Evolutionary conservation across 1,140 invertebrate genomes (phyloP).

Genomic region (Rhopalosiphum maidis): DNA sequence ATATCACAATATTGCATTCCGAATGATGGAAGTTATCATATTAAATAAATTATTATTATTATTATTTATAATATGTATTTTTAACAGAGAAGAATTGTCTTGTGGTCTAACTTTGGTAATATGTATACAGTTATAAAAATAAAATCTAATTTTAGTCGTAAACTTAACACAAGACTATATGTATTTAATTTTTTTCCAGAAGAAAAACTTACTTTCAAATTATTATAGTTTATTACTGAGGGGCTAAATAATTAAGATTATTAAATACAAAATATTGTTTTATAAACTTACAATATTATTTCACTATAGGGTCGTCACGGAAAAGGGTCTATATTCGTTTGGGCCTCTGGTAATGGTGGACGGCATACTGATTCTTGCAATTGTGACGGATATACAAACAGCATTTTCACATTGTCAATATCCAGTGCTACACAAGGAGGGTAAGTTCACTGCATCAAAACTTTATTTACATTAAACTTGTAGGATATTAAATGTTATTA

Average conservation of each 20-base stretch:
- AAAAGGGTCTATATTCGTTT: constrained; percentile 97
- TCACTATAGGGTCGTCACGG: constrained; percentile 76
- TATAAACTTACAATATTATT: not conserved
- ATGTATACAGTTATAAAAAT: not conserved
- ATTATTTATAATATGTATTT: not conserved
- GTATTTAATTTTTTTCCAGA: not conserved
- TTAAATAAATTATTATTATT: not conserved
- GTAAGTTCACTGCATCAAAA: constrained; percentile 63
- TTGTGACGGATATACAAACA: constrained; percentile 98
- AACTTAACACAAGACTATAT: not conserved
- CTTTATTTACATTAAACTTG: not conserved
- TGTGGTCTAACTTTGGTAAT: not conserved
- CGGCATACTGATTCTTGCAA: constrained; percentile 95
- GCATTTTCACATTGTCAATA: constrained; percentile 97
- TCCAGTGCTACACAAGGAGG: constrained; percentile 95
- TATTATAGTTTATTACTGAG: not conserved
- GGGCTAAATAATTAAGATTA: not conserved
- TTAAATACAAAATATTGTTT: not conserved
- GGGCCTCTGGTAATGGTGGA: constrained; percentile 98
- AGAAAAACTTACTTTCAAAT: not conserved
- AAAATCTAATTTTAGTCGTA: not conserved
- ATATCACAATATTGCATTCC: not conserved
- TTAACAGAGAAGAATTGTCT: not conserved
- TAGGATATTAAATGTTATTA: not conserved
- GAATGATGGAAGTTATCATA: not conserved